Percentiles rank a stretch among this genome's conserved stretches.
phyloP scores from a whole-genome alignment of 37 sponge, comb jelly and placozoan species.

The Amphimedon queenslandica region DNA sequence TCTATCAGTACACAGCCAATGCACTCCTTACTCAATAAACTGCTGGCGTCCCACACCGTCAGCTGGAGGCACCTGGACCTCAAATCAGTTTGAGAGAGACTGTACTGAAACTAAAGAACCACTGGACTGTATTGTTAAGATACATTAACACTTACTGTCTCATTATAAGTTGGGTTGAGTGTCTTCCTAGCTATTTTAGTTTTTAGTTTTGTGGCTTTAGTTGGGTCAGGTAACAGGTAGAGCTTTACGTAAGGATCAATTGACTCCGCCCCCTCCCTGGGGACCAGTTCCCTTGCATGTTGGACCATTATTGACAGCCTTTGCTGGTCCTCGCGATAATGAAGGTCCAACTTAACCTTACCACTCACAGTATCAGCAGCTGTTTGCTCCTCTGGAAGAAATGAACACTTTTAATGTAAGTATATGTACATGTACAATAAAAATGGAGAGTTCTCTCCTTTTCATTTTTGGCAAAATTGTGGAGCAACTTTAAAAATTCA shows the following conservation, averaged over 20 bases:
- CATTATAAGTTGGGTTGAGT: constrained; percentile 84
- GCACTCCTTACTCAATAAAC: constrained; percentile 54
- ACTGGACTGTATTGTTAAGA: too few species aligned
- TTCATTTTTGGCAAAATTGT: too few species aligned
- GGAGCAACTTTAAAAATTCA: too few species aligned
- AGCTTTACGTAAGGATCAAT: constrained; percentile 81
- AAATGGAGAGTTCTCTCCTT: too few species aligned
- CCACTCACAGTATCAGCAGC: constrained; percentile 10
- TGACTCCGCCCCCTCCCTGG: constrained; percentile 41
- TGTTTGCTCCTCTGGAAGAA: too few species aligned
- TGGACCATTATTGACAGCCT: constrained; percentile 43
- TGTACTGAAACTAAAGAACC: background rate
- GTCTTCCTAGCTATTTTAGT: constrained; percentile 65
- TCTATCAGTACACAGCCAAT: constrained; percentile 40
- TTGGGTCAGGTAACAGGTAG: constrained; percentile 68
- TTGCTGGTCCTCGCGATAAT: constrained; percentile 24
- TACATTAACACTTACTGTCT: constrained; percentile 50
- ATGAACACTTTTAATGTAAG: too few species aligned
- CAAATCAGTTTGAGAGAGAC: background rate
- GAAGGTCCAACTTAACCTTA: constrained; percentile 55
- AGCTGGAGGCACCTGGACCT: constrained; percentile 24
- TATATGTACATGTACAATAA: background rate
- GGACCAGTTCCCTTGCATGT: constrained; percentile 71
- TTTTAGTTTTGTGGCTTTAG: constrained; percentile 72
- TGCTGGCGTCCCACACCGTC: constrained; percentile 63